Conservation (phyloP, 2,888 invertebrate genomes). For the Ichneumon xanthorius region DNA sequence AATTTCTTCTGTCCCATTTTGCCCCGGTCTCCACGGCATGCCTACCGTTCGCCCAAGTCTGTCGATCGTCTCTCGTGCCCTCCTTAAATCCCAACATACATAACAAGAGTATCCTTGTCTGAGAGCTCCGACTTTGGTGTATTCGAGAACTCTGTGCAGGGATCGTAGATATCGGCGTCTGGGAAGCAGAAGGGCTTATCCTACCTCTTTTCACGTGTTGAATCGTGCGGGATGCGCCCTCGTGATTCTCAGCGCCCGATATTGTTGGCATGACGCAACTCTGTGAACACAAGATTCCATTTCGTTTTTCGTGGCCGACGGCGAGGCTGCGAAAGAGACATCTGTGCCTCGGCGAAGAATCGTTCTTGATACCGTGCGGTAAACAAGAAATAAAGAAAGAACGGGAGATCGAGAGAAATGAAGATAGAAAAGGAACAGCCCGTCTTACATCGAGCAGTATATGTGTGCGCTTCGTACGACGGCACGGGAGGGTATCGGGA, state of each 20-base stretch:
- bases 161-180: not conserved
- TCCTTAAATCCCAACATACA: constrained; percentile 5
- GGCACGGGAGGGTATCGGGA: constrained; percentile 10
- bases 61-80: constrained; percentile 36
- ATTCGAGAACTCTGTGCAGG: not conserved
- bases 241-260: not conserved
- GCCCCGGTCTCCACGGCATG: not conserved
- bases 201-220: not conserved
- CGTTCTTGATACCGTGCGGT: constrained; percentile 1
- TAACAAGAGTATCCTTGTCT: constrained; percentile 2
- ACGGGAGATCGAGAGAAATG: constrained; percentile 2
- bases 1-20: not conserved
- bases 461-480: constrained; percentile 6
- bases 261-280: constrained; percentile 44
- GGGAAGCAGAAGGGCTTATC: not conserved
- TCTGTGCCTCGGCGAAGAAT: constrained; percentile 24
- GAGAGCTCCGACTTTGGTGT: constrained; percentile 20
- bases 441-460: constrained; percentile 23
- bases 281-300: constrained; percentile 17
- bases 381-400: constrained; percentile 1
- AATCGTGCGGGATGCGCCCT: not conserved
- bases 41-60: constrained; percentile 4
- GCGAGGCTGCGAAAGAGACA: constrained; percentile 36
- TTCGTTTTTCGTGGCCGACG: constrained; percentile 23
- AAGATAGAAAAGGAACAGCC: constrained; percentile 28